A percentile compares a stretch with the other conserved stretches of the same genome.
These are phyloP conservation scores for Scaptodrosophila latifasciaeformis DNA, from an alignment of 2,888 invertebrate genomes.

Conservation along the genomic window DNA sequence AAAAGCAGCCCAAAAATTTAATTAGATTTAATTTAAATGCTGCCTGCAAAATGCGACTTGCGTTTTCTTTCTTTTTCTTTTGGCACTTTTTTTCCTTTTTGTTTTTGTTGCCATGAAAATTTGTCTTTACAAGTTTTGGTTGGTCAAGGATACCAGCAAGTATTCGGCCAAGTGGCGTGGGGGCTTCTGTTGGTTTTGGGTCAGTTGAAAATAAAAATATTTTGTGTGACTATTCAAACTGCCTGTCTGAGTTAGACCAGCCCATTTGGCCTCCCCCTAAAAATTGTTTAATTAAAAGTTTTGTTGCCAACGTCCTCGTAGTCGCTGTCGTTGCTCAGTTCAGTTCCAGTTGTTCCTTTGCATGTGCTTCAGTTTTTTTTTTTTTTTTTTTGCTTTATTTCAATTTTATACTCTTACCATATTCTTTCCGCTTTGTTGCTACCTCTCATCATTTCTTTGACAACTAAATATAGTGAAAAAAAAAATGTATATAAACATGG, in stretches of 20 bases:
- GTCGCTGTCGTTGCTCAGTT: no score
- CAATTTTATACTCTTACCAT: no score
- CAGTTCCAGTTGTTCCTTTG: no score
- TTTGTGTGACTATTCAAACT: not conserved
- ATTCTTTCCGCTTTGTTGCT: not conserved
- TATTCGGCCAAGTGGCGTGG: not conserved
- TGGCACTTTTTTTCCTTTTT: constrained; percentile 8
- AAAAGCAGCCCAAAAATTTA: constrained; percentile 49
- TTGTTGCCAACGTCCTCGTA: constrained; percentile 31
- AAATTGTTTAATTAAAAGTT: constrained; percentile 69
- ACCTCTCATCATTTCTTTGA: no score
- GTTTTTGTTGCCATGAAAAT: constrained; percentile 37
- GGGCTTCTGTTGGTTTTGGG: no score
- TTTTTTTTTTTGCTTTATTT: no score
- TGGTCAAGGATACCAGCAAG: not conserved
- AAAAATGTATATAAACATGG: no score
- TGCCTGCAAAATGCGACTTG: constrained; percentile 42
- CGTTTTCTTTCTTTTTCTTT: constrained; percentile 5
- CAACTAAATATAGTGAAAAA: no score
- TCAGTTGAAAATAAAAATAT: no score
- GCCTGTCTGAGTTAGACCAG: no score
- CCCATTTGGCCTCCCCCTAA: constrained; percentile 35
- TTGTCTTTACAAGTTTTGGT: constrained; percentile 55
- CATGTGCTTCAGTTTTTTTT: not conserved
- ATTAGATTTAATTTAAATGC: constrained; percentile 71